These are phyloP conservation scores for Drosophila paulistorum DNA, from an alignment of 1,140 invertebrate genomes.

Conservation along the genomic window DNA sequence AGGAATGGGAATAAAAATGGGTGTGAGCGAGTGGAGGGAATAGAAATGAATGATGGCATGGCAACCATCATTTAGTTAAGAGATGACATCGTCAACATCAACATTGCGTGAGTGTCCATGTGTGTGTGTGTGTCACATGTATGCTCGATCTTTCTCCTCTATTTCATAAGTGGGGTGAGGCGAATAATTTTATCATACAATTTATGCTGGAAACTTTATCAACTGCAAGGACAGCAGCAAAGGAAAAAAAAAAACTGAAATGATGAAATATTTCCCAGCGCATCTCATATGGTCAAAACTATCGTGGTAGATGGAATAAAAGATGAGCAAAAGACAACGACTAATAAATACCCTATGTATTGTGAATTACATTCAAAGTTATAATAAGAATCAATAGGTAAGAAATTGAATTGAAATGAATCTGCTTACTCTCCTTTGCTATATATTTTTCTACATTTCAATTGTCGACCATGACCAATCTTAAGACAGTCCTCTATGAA, in stretches of 20 bases:
- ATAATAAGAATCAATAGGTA: too few relatives aligned
- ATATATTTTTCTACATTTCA: too few relatives aligned
- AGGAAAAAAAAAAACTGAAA: constrained; percentile 6
- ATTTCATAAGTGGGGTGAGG: too few relatives aligned
- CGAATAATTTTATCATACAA: constrained; percentile 8
- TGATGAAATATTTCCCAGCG: not conserved
- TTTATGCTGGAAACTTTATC: constrained; percentile 15
- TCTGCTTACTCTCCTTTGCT: too few relatives aligned
- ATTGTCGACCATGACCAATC: too few relatives aligned
- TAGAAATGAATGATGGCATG: constrained; percentile 12
- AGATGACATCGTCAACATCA: constrained; percentile 3
- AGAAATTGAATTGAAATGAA: too few relatives aligned
- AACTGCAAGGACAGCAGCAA: constrained; percentile 15
- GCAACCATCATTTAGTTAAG: constrained; percentile 9
- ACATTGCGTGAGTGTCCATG: not conserved
- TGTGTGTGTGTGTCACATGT: not conserved
- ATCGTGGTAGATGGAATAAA: too few relatives aligned
- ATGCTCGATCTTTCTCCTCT: not conserved
- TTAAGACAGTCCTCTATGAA: too few relatives aligned
- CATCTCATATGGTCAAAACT: not conserved
- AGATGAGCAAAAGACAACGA: not conserved
- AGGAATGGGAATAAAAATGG: not conserved
- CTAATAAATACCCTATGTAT: not conserved
- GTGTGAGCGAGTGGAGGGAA: not conserved
- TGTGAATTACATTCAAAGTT: too few relatives aligned